Percentiles rank a stretch among this genome's conserved stretches.
phyloP scores from a whole-genome alignment of 1,140 invertebrate genomes.

The Drosophila lacertosa region DNA sequence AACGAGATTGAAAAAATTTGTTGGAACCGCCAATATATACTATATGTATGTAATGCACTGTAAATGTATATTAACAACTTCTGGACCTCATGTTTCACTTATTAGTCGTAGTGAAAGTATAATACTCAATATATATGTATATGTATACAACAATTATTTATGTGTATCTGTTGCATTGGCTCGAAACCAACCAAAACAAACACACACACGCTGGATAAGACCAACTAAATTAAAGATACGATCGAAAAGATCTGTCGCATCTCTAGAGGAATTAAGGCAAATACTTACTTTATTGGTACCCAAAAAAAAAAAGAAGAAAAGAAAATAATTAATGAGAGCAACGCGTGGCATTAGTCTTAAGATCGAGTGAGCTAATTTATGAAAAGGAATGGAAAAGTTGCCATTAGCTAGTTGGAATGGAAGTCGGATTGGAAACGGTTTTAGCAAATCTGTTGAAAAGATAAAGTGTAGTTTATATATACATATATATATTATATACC shows the following conservation, averaged over 20 bases:
- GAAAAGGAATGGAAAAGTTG: conserved; percentile 11
- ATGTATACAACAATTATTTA: conserved; percentile 45
- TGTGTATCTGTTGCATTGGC: conserved; percentile 61
- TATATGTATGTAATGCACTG: conserved; percentile 39
- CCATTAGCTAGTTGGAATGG: conserved; percentile 42
- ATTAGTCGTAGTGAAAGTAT: conserved; percentile 30
- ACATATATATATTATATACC: conserved; percentile 29
- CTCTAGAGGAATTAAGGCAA: conserved; percentile 50
- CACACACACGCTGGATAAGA: conserved; percentile 74
- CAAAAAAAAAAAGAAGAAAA: no score
- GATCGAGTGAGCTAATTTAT: conserved; percentile 22
- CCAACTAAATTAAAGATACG: conserved; percentile 73
- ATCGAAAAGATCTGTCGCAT: conserved; percentile 46
- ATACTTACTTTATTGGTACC: conserved; percentile 54
- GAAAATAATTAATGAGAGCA: not conserved
- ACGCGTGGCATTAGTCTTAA: conserved; percentile 42
- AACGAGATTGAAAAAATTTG: conserved; percentile 20
- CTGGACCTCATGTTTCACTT: conserved; percentile 73
- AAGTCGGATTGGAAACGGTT: conserved; percentile 24
- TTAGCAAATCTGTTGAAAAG: conserved; percentile 39
- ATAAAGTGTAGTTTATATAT: conserved; percentile 42
- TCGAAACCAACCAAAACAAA: conserved; percentile 24
- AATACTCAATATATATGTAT: conserved; percentile 36
- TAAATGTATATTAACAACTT: conserved; percentile 69
- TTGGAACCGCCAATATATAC: conserved; percentile 37